phyloP scores from a whole-genome alignment of 53 echinoderm and acorn worm genomes.

The Luidia sarsii region DNA sequence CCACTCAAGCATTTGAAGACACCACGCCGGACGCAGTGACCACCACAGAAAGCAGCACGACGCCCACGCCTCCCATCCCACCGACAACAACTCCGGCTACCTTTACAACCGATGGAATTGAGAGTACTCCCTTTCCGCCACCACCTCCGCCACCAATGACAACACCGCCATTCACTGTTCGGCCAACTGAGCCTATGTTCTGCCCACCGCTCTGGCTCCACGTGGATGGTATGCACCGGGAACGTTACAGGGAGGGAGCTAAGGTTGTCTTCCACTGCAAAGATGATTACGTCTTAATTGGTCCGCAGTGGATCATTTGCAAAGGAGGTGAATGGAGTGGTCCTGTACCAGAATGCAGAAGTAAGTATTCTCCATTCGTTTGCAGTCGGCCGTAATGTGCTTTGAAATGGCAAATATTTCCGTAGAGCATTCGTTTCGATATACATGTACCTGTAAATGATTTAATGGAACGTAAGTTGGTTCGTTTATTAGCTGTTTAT shows the following conservation, averaged over 20 bases:
- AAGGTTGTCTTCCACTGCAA: conserved; percentile 44
- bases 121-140: background rate
- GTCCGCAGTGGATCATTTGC: conserved; percentile 58
- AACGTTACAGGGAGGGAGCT: conserved; percentile 21
- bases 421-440: too few relatives aligned
- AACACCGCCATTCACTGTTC: background rate
- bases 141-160: conserved; percentile 10
- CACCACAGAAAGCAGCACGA: background rate
- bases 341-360: conserved; percentile 43
- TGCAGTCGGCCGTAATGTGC: too few relatives aligned
- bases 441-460: too few relatives aligned
- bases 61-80: background rate
- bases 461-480: too few relatives aligned
- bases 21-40: too few relatives aligned
- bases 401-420: too few relatives aligned
- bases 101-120: background rate
- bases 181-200: background rate
- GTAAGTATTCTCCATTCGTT: conserved; percentile 11
- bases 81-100: background rate
- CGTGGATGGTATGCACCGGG: conserved; percentile 3
- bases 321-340: conserved; percentile 59
- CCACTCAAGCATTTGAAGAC: too few relatives aligned
- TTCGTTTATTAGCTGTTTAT: too few relatives aligned
- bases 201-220: conserved; percentile 43
- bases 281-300: conserved; percentile 28